phyloP scores from a whole-genome alignment of 2,888 invertebrate species.

The Venustoraphidia nigricollis region DNA sequence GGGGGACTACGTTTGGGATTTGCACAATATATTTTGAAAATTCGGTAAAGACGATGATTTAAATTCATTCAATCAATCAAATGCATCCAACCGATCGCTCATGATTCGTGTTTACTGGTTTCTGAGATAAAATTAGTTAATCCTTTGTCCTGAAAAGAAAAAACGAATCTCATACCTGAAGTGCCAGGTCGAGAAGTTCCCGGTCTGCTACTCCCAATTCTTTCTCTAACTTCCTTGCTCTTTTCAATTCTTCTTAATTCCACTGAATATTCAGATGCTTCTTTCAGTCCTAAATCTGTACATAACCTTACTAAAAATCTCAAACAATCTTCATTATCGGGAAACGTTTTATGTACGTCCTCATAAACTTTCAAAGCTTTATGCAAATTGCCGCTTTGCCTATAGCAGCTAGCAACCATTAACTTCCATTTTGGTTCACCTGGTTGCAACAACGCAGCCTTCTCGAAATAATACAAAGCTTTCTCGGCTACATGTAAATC shows the following conservation, averaged over 20 bases:
- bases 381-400: conserved; percentile 56
- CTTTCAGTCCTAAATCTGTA: conserved; percentile 78
- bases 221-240: conserved; percentile 36
- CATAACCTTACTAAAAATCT: conserved; percentile 78
- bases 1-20: too few species aligned
- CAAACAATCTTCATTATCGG: conserved; percentile 87
- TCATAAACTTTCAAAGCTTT: conserved; percentile 67
- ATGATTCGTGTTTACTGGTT: too few species aligned
- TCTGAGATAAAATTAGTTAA: too few species aligned
- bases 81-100: too few species aligned
- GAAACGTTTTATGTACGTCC: conserved; percentile 74
- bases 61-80: too few species aligned
- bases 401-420: conserved; percentile 71
- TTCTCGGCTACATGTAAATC: conserved; percentile 81
- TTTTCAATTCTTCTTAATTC: conserved; percentile 61
- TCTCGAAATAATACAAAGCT: conserved; percentile 68
- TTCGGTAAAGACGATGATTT: too few species aligned
- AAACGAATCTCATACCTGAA: background rate
- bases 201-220: conserved; percentile 39
- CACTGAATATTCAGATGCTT: conserved; percentile 69
- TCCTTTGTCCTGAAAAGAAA: too few species aligned
- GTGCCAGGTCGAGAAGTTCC: conserved; percentile 20
- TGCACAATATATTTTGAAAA: too few species aligned
- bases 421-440: conserved; percentile 71
- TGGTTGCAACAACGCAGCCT: conserved; percentile 60